Base-by-base conservation (phyloP, 2,113 vertebrate species). In the Orcinus orca region DNA sequence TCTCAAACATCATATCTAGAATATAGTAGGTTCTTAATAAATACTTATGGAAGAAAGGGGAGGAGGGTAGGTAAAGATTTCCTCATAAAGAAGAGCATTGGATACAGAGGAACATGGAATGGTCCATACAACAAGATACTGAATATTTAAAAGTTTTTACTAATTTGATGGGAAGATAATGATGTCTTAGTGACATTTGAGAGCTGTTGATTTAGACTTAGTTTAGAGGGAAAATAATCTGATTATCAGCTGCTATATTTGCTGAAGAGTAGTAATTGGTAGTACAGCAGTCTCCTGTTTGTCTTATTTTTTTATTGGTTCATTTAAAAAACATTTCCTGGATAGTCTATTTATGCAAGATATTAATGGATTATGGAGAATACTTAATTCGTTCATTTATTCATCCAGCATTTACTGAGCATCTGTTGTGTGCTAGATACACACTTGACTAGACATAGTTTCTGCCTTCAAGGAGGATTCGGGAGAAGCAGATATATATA, bases 221-320 rank as follows among this genome's bases (percentile, higher is more conserved):
- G 58, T 92, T 82, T 82, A 93, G 53, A 50, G 70, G 55, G 41
- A 26, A 77, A 80, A 85, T 80, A 29, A 33, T 31, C 25, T 74
- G 76, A 89, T 76, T 60, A 47, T 79, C 47, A 91, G 20, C 33
- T 85, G 58, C 85, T 60, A 44, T 73, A 84, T 93, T 96, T 95
- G 29, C 36, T 80, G 23, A 83, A 47, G 63, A 36, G 36, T 65
- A 73, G 25, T 86, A 53, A 65, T 68, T 83, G 50, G 12, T 82
- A 76, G 62, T 89, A 3, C 8, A 71, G 31, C 38, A 68, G 21
- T 85, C 15, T 80, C 18, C 3, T 63, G 3, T 15, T 47, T 62
- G 26, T 80, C 10, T 81, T 33, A 3, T 77, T 73, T 21, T 82
- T 41, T 29, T 38, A 25, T 6, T 53, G 23, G 25, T 86, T 91